Conservation (phyloP, 2,113 vertebrate species). For the Hippocampus guttulatus region DNA sequence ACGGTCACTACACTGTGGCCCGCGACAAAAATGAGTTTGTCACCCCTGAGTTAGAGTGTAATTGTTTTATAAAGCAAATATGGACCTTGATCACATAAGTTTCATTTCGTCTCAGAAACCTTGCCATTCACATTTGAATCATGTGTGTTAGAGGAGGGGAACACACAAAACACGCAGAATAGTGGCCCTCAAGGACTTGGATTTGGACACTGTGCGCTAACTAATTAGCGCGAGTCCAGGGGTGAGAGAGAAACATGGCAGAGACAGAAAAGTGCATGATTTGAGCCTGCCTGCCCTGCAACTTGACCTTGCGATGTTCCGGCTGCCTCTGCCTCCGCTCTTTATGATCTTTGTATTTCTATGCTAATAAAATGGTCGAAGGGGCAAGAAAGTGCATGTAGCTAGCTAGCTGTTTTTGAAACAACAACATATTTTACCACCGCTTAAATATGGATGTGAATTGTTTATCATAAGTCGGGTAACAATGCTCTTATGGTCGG, state of each 20-base stretch:
- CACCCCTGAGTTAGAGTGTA: no score
- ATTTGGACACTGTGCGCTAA: background rate
- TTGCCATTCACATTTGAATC: background rate
- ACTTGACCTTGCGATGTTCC: conserved; percentile 39
- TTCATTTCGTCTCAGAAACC: background rate
- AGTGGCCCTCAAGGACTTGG: no score
- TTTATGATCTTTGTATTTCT: conserved; percentile 36
- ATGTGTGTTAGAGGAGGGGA: no score
- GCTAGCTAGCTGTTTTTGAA: background rate
- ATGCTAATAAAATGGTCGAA: conserved; percentile 34
- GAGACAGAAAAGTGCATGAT: conserved; percentile 27
- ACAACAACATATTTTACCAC: conserved; percentile 12
- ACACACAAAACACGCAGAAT: no score
- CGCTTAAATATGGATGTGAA: conserved; percentile 21
- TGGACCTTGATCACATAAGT: background rate
- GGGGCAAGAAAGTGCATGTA: background rate
- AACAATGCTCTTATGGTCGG: background rate
- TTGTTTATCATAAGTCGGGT: background rate
- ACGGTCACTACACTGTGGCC: no score
- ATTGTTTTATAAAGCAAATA: background rate
- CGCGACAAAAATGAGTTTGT: no score
- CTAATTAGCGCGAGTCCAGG: conserved; percentile 9
- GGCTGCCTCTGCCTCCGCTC: conserved; percentile 32
- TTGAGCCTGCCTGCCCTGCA: conserved; percentile 42
- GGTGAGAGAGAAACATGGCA: conserved; percentile 19